phyloP scores from a whole-genome alignment of 1,140 invertebrate genomes.

The Plectrocnemia conspersa region DNA sequence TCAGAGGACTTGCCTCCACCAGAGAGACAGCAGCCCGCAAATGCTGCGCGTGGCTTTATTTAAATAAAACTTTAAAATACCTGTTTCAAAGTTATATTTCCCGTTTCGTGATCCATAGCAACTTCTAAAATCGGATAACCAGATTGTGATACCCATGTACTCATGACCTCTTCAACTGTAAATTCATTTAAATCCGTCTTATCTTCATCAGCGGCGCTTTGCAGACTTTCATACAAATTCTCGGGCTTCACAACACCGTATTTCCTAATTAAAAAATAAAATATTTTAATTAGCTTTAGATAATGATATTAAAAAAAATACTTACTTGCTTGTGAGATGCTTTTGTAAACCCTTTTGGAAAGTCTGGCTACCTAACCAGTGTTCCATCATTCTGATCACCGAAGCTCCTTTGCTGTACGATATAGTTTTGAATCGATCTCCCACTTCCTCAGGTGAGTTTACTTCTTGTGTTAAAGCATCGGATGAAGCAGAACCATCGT shows the following conservation, averaged over 20 bases:
- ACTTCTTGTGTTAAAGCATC: conserved; percentile 56
- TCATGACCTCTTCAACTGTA: neutral
- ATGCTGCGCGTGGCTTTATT: too few species aligned
- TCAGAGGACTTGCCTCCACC: too few species aligned
- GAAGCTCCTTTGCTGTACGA: conserved; percentile 62
- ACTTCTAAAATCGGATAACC: neutral
- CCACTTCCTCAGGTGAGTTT: conserved; percentile 49
- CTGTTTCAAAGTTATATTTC: neutral
- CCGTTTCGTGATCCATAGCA: neutral
- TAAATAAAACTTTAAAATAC: too few species aligned
- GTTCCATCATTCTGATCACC: conserved; percentile 72
- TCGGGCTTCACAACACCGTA: neutral
- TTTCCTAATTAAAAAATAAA: neutral
- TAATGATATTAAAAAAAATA: too few species aligned
- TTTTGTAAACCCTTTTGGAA: conserved; percentile 56
- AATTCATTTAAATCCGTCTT: too few species aligned
- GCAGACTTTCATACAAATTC: neutral
- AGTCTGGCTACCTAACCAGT: conserved; percentile 58
- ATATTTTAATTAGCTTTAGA: too few species aligned
- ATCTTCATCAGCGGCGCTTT: neutral
- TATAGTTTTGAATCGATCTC: conserved; percentile 55
- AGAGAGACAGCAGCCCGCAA: too few species aligned
- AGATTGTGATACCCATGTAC: neutral
- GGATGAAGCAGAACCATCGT: conserved; percentile 60
- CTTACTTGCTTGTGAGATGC: neutral